Evolutionary conservation across 2,888 invertebrate genomes (phyloP), one percentile per base, ranked within the genome.

Genomic region (Falcaria lacertinaria): DNA sequence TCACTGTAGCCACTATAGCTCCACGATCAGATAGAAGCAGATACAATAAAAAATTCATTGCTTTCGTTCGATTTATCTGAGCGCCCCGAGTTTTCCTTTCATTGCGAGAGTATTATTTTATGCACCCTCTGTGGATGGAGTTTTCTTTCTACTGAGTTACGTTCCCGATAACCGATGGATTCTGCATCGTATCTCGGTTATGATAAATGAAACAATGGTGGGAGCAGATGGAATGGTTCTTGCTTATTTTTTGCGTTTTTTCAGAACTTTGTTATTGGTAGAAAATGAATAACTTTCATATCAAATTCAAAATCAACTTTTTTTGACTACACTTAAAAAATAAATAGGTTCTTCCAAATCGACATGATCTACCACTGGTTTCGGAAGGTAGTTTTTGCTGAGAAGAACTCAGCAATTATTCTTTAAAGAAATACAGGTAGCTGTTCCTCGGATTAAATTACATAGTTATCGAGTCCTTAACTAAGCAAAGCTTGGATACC

Each of bases 71-170:
- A 78, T 79, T 76, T 71, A 72, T 72, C 60, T 48, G 57, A 50
- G 54, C 56, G 28, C 28, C 11, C 46, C 45, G 40, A 74, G 75
- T 71, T 74, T 75, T 71, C 74, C 67, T 71, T 72, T 73, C 76
- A 74, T 73, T 72, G 69, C 63, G 54, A 53, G 63, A 71, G 69
- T 75, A 74, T 77, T 79, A 80, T 81, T 78, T 79, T 80, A 80
- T 81, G 79, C 80, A 78, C 73, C 77, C 79, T 65, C 52, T 33
- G 52, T 57, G 52, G 56, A 32, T 55, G 35, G 34, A 39, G 44
- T 50, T 61, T 63, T 56, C 59, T 42, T 50, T 50, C 44, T 45
- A 54, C 48, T 52, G 54, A 56, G 49, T 58, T 57, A 53, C 51
- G 42, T 44, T 38, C 41, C 41, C 38, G 39, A 46, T 44, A 50